Base-by-base conservation (phyloP, 1,140 invertebrate species). In the Papilio xuthus region DNA sequence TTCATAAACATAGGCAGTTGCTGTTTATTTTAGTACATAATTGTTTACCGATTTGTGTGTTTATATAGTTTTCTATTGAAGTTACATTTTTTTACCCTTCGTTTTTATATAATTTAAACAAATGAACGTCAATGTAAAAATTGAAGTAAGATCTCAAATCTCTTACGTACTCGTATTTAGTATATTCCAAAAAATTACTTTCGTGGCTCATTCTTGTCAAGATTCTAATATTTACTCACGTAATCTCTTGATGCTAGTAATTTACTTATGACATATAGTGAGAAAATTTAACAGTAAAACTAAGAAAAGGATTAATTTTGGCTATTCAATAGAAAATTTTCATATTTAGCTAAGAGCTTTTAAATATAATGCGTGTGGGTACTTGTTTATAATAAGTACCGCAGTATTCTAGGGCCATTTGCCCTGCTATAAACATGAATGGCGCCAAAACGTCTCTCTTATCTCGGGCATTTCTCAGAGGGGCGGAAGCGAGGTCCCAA, bases 391-490 rank as follows among this genome's bases (percentile, higher is more conserved):
- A 92, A 93, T 91, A 93, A 92, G 90, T 89, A 86, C 85, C 47
- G 87, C 86, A 87, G 87, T 90, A 91, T 92, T 93, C 86, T 92
- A 88, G 86, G 86, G 85, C 89, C 91, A 91, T 93, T 93, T 91
- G 90, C 87, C 88, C 89, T 80, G 89, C 88, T 83, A 92, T 93
- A 92, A 93, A 92, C 92, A 92, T 92, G 88, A 93, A 93, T 92
- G 90, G 92, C 88, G 90, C 85, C 89, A 91, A 92, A 93, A 91
- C 87, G 89, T 92, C 89, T 91, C 89, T 92, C 92, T 93, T 93
- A 93, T 93, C 92, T 93, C 85, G 91, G 90, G 86, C 85, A 90
- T 92, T 93, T 91, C 91, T 92, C 85, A 81, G 90, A 92, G 89
- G 90, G 89, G 87, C 90, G 90, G 92, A 92, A 92, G 89, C 87